Base-by-base conservation (phyloP, 2,888 invertebrate species). In the Acronicta leporina region DNA sequence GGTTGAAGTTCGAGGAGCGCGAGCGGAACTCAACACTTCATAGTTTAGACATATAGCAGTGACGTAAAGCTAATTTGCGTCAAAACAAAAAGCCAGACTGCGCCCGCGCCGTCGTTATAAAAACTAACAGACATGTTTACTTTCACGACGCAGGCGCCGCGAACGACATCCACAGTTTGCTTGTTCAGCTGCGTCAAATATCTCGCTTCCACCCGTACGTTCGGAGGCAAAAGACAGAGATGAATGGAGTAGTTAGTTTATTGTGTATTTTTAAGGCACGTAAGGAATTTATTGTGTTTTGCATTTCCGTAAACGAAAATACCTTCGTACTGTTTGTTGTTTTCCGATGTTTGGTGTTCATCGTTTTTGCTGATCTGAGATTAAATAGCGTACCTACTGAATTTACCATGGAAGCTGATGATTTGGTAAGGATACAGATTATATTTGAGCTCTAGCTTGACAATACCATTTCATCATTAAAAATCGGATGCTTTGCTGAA, bases 51-150 rank as follows among this genome's bases (percentile, higher is more conserved):
- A n/a, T 5, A n/a, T n/a, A 38, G 7, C 48, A 48, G 47, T 65
- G 48, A 65, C 57, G 72, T 50, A 42, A 54, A 63, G 51, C 58
- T 68, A 68, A 79, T 76, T 62, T 67, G 60, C 77, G 79, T 79
- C 79, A 78, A 73, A 79, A 73, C 71, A 71, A 66, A 68, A 68
- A 76, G 63, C 68, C 63, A 59, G 77, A 62, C 58, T 46, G 60
- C 58, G 72, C 51, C 64, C 52, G 60, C 62, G 63, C 57, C 51
- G 62, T 44, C 43, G 59, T 54, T 61, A 57, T 54, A 77, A 69
- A 79, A 79, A 77, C 63, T 48, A 63, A 66, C 70, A 65, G 44
- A 59, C 45, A 14, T 75, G 72, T 80, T 80, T 79, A 81, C 80
- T 79, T 79, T 79, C 68, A 57, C 81, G 51, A 55, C 70, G 40